Conservation (phyloP, 2,888 invertebrate genomes). For the Catotricha subobsoleta region DNA sequence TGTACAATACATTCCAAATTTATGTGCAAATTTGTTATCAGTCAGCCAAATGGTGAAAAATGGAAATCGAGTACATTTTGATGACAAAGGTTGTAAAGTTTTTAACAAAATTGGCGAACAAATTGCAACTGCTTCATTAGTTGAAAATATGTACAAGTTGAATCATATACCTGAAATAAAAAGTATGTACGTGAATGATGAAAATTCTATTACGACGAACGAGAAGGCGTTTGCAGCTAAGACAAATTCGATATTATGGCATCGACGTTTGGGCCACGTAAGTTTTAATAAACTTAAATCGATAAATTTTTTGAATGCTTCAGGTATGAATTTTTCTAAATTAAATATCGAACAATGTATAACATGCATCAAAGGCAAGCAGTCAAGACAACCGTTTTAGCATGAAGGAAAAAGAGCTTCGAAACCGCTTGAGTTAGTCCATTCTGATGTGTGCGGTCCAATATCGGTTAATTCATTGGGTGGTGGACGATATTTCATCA, state of each 20-base stretch:
- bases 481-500: constrained; percentile 5
- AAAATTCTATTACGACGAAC: too few species aligned
- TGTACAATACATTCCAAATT: not conserved
- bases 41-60: not conserved
- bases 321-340: not conserved
- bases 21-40: constrained; percentile 2
- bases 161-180: not conserved
- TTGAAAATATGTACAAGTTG: not conserved
- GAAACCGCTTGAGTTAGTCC: constrained; percentile 6
- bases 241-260: constrained; percentile 3
- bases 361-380: constrained; percentile 8
- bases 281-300: too few species aligned
- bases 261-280: constrained; percentile 1
- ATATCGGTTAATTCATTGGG: constrained; percentile 2
- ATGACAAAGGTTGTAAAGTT: not conserved
- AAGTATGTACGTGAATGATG: too few species aligned
- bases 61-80: not conserved
- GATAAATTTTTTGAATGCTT: too few species aligned
- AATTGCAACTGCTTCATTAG: not conserved
- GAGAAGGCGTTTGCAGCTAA: not conserved
- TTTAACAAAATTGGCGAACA: not conserved
- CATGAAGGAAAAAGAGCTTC: not conserved
- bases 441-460: constrained; percentile 10
- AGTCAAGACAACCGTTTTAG: constrained; percentile 6
- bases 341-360: not conserved